Evolutionary conservation across 2,797 vertebrate species (phyloP).

Genomic region (Menidia menidia): DNA sequence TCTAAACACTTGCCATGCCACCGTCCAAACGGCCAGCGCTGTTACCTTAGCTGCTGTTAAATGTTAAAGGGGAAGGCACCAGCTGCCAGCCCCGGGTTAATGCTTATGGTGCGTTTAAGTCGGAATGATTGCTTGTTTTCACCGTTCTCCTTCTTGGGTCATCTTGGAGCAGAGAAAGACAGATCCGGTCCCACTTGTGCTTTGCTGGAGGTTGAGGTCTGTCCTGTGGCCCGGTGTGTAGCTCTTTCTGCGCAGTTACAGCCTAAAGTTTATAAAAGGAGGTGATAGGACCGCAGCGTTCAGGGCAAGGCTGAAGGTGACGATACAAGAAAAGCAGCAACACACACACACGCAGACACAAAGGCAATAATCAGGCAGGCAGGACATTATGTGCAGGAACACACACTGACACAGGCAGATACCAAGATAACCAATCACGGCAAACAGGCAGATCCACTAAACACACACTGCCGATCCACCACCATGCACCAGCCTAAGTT

Average conservation of each 20-base stretch:
- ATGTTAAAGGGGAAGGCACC: conserved; percentile 60
- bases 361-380: conserved; percentile 13
- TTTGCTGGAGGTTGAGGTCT: conserved; percentile 32
- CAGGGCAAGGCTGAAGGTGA: conserved; percentile 65
- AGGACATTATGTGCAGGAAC: conserved; percentile 40
- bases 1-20: conserved; percentile 44
- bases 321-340: conserved; percentile 55
- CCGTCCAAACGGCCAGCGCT: conserved; percentile 40
- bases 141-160: conserved; percentile 41
- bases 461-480: conserved; percentile 48
- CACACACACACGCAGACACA: not conserved
- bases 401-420: conserved; percentile 36
- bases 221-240: conserved; percentile 35
- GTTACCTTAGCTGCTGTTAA: conserved; percentile 53
- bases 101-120: conserved; percentile 39
- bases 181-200: not conserved
- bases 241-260: conserved; percentile 44
- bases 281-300: conserved; percentile 77
- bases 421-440: conserved; percentile 40
- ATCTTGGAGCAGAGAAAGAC: conserved; percentile 32
- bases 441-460: conserved; percentile 35
- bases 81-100: conserved; percentile 49
- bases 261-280: conserved; percentile 81
- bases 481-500: conserved; percentile 52
- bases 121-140: conserved; percentile 33